Evolutionary conservation across 2,113 vertebrate genomes (phyloP).

Genomic region (Ciconia stormi): DNA sequence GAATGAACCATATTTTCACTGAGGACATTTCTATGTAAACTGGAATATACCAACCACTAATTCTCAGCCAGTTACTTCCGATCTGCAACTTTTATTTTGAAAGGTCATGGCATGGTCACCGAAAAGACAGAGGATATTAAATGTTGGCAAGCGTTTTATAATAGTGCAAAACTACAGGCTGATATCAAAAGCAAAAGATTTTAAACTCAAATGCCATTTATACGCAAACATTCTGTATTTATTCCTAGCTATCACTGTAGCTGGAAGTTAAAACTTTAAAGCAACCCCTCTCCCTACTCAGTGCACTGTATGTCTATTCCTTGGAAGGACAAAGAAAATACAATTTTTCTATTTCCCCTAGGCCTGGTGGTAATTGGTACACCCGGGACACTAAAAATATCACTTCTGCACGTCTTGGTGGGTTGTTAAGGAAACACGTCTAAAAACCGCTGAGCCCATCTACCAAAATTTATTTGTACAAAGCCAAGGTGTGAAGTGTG

Average conservation of each 20-base stretch:
- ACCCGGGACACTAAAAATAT: not conserved
- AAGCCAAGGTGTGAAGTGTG: not conserved
- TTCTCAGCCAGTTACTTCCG: constrained; percentile 83
- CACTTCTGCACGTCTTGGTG: not conserved
- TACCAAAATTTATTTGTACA: not conserved
- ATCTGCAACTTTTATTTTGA: constrained; percentile 78
- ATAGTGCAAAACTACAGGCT: constrained; percentile 16
- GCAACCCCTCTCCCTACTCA: not conserved
- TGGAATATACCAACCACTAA: constrained; percentile 81
- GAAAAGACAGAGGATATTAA: constrained; percentile 60
- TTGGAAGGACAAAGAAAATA: not conserved
- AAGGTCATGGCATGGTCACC: constrained; percentile 80
- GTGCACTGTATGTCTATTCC: not conserved
- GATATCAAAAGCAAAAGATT: constrained; percentile 22
- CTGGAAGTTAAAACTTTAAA: not conserved
- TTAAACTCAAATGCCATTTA: constrained; percentile 11
- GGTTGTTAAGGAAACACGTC: not conserved
- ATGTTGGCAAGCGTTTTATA: constrained; percentile 22
- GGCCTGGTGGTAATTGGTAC: not conserved
- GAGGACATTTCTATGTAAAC: constrained; percentile 87
- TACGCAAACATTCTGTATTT: not conserved
- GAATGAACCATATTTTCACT: constrained; percentile 92
- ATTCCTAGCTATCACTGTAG: not conserved
- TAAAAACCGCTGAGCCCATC: not conserved
- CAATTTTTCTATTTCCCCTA: not conserved